Conservation (phyloP, 2,888 invertebrate species). For the Anoplius nigerrimus region DNA sequence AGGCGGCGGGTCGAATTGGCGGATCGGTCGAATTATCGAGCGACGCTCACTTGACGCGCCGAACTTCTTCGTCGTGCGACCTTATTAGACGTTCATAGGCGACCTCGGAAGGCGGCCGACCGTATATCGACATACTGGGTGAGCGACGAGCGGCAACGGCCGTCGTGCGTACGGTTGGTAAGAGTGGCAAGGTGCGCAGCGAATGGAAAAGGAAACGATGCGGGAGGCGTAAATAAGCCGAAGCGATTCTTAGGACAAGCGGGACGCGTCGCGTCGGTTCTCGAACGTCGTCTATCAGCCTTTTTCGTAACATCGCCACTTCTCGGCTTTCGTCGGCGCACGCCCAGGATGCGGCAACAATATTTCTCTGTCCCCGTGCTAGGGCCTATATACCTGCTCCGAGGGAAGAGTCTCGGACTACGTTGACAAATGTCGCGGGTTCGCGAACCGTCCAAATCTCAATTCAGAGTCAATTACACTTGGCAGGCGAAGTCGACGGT, state of each 20-base stretch:
- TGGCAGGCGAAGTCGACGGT: constrained; percentile 47
- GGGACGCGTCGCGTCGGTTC: not conserved
- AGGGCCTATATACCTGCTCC: constrained; percentile 47
- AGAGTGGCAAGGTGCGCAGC: too few species aligned
- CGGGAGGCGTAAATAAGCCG: too few species aligned
- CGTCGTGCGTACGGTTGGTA: too few species aligned
- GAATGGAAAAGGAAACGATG: too few species aligned
- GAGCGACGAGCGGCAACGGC: too few species aligned
- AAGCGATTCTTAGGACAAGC: not conserved
- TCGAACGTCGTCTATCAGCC: not conserved
- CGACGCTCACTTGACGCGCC: too few species aligned
- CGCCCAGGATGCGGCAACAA: constrained; percentile 39
- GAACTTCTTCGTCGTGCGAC: too few species aligned
- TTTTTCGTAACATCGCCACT: not conserved
- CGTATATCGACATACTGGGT: too few species aligned
- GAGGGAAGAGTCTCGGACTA: constrained; percentile 42
- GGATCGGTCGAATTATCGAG: too few species aligned
- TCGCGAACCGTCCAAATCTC: constrained; percentile 51
- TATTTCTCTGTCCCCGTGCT: constrained; percentile 49
- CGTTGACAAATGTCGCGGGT: constrained; percentile 51
- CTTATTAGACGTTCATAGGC: too few species aligned
- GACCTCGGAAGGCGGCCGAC: too few species aligned
- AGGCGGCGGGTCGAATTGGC: too few species aligned
- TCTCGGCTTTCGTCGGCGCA: constrained; percentile 27
- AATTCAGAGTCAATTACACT: constrained; percentile 56